Base-by-base conservation (phyloP, 2,888 invertebrate genomes). In the Clunio marinus region DNA sequence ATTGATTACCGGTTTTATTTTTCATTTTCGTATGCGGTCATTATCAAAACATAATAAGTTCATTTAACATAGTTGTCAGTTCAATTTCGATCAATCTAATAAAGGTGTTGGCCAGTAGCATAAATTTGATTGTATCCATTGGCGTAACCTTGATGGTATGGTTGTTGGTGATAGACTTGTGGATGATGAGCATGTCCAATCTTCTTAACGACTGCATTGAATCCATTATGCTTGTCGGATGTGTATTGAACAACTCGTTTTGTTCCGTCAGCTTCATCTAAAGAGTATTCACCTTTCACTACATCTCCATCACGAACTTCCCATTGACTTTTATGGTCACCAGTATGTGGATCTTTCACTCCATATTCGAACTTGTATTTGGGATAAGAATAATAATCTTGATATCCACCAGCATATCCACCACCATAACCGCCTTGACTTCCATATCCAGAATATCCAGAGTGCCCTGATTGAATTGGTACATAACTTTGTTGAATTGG, bases 131-230 rank as follows among this genome's bases (percentile, higher is more conserved):
- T 22, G n/a, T 62, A 62, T 1, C 41, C 37, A 24, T 28, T 62
- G 13, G n/a, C 41, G 13, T 62, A 62, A 24, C 8, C 37, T 37
- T 35, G 51, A 20, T 51, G 22, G 8, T 51, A 4, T 17, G 17
- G 51, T 22, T 22, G 4, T 4, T 51, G 51, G 5, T 51, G 51
- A 28, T 70, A 66, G 17, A 67, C 55, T 13, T 69, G 69, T 67
- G 70, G 67, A 41, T 70, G 70, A 68, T 69, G 65, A 32, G 77
- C 76, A 62, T 78, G 77, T 28, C 81, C 80, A 60, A 81, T 76
- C 70, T 78, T 80, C 73, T 80, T 80, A 22, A 81, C 81, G n/a
- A 80, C 73, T 0, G 81, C 81, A 70, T 81, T 80, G 73, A 81
- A 81, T 22, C 81, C 81, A 66, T 78, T 78, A 65, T 81, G 80